These are phyloP conservation scores for Pandemis heparana DNA, from an alignment of 2,888 invertebrate species.

Conservation along the genomic window DNA sequence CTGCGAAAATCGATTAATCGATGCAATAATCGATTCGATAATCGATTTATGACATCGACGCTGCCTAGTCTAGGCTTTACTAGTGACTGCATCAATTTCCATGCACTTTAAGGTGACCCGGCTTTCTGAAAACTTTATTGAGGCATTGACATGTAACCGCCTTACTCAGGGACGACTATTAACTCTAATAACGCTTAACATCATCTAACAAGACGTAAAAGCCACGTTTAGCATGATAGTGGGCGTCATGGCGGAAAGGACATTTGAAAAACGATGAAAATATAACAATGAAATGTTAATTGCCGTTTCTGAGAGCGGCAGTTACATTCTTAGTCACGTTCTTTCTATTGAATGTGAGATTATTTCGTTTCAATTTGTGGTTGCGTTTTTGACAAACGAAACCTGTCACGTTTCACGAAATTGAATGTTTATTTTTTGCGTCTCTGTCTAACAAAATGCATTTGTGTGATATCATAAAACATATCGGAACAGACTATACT, in stretches of 20 bases:
- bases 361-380: not conserved
- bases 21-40: slow-evolving; percentile 43
- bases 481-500: no score
- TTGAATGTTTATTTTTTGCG: not conserved
- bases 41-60: slow-evolving; percentile 42
- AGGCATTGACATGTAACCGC: not conserved
- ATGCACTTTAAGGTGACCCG: not conserved
- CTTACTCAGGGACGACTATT: not conserved
- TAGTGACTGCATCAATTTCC: not conserved
- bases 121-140: not conserved
- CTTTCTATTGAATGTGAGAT: not conserved
- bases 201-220: no score
- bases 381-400: not conserved
- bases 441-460: not conserved
- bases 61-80: slow-evolving; percentile 22
- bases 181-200: no score
- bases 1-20: slow-evolving; percentile 70
- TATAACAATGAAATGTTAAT: no score
- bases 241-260: no score
- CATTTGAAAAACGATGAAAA: no score
- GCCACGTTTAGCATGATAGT: no score
- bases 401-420: not conserved
- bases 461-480: not conserved
- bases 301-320: no score
- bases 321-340: not conserved